Conservation (phyloP, 2,113 vertebrate species). For the Cephalopholis sonnerati region DNA sequence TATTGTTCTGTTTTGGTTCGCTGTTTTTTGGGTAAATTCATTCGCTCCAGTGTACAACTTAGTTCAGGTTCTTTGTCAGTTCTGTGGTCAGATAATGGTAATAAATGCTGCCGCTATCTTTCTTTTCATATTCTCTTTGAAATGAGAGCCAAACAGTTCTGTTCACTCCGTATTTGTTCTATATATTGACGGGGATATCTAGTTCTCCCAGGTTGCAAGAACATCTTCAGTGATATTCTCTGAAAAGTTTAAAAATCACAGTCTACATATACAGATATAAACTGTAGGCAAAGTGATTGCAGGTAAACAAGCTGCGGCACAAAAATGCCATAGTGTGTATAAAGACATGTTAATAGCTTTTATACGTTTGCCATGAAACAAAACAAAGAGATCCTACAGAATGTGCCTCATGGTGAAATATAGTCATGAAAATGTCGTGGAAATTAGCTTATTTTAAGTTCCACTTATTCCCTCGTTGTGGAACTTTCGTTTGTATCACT, state of each 20-base stretch:
- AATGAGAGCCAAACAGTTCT: not conserved
- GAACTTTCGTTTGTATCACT: not conserved
- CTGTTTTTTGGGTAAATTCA: not conserved
- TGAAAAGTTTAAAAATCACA: slow-evolving; percentile 1
- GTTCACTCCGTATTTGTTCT: not conserved
- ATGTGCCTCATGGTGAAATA: not conserved
- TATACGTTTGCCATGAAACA: not conserved
- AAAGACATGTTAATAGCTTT: not conserved
- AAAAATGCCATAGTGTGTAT: too few species aligned
- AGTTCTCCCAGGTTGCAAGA: not conserved
- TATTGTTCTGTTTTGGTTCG: not conserved
- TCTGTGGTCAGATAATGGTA: not conserved
- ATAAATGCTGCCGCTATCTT: not conserved
- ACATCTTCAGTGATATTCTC: not conserved
- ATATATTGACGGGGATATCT: not conserved
- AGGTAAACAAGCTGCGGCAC: not conserved
- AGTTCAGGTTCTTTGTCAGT: slow-evolving; percentile 2
- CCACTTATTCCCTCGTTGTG: not conserved
- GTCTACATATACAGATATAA: not conserved
- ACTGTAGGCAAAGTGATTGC: too few species aligned
- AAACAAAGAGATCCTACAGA: not conserved
- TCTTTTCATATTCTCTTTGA: not conserved
- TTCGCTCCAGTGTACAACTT: not conserved
- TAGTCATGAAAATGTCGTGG: not conserved
- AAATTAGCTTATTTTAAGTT: not conserved